phyloP scores from a whole-genome alignment of 2,113 vertebrate species.

The Coptodon rendalli region DNA sequence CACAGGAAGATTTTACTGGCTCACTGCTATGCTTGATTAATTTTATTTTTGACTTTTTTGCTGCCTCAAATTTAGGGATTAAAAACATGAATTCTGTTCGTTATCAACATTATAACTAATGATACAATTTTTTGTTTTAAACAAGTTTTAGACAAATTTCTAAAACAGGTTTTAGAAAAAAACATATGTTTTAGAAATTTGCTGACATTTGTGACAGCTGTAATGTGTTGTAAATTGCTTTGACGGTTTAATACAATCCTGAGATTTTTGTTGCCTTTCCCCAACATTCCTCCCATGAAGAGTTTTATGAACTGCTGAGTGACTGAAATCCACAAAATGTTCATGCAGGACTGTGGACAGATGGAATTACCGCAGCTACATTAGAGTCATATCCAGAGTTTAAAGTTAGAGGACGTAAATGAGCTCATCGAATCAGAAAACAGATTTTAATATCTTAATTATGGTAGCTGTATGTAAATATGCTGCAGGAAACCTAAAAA shows the following conservation, averaged over 20 bases:
- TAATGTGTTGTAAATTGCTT: background rate
- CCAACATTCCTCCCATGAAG: background rate
- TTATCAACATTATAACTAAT: background rate
- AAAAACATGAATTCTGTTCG: background rate
- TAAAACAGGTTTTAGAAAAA: background rate
- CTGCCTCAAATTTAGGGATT: fast-evolving
- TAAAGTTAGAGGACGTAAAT: background rate
- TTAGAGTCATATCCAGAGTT: background rate
- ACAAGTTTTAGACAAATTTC: background rate
- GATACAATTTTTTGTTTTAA: background rate
- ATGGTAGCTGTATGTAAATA: background rate
- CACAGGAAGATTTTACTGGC: background rate
- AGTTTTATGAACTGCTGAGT: background rate
- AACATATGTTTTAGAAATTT: background rate
- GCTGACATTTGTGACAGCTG: background rate
- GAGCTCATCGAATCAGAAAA: background rate
- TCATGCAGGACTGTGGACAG: background rate
- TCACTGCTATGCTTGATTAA: background rate
- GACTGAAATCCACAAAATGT: background rate
- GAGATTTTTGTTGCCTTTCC: background rate
- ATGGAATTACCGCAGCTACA: background rate
- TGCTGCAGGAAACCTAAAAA: background rate
- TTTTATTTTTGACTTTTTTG: background rate
- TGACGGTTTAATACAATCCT: background rate
- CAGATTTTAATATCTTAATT: background rate